Evolutionary conservation across 2,113 vertebrate species (phyloP).

Genomic region (Oreocharis arfaki): DNA sequence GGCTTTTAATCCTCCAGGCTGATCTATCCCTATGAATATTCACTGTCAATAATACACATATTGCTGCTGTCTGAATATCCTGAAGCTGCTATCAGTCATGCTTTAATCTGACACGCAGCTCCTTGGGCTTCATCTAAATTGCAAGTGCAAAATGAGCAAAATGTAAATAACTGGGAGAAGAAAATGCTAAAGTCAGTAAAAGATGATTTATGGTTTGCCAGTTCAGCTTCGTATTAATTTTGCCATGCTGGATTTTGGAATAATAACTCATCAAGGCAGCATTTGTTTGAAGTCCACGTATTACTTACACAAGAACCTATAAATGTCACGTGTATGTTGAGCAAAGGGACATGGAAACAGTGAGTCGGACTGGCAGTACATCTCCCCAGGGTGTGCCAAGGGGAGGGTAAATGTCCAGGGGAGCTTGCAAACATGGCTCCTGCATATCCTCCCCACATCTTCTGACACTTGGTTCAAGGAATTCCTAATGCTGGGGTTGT

Average conservation of each 20-base stretch:
- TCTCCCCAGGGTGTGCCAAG: not conserved
- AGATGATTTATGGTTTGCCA: not conserved
- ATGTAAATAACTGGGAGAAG: not conserved
- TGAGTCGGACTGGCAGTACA: not conserved
- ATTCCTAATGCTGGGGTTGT: not conserved
- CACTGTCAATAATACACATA: not conserved
- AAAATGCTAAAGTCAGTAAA: not conserved
- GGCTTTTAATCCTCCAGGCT: not conserved
- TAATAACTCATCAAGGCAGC: not conserved
- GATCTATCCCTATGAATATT: conserved; percentile 27
- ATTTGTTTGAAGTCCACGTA: not conserved
- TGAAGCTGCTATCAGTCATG: not conserved
- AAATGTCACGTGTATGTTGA: not conserved
- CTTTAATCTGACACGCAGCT: not conserved
- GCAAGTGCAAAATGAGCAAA: not conserved
- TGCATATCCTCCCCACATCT: not conserved
- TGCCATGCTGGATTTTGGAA: not conserved
- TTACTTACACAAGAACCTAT: not conserved
- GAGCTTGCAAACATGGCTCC: not conserved
- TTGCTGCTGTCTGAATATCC: not conserved
- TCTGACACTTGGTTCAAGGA: not conserved
- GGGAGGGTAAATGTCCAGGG: not conserved
- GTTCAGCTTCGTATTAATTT: not conserved
- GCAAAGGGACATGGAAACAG: not conserved
- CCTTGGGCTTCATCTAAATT: not conserved